Percentiles rank a stretch among this genome's conserved stretches.
phyloP scores from a whole-genome alignment of 2,113 vertebrate genomes.

The Mellivora capensis region DNA sequence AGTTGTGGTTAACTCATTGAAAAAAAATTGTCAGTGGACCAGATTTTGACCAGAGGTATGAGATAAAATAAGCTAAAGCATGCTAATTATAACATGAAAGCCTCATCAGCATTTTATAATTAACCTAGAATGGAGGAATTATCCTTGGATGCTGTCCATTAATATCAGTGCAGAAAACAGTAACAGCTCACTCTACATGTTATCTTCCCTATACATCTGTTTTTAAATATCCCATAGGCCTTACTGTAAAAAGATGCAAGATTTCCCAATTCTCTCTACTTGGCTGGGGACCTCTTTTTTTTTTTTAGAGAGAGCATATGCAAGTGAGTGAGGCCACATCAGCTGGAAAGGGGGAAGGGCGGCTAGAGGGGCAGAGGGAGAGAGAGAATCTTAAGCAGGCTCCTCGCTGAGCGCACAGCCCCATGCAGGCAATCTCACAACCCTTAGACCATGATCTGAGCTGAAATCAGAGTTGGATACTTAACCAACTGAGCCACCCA shows the following conservation, averaged over 20 bases:
- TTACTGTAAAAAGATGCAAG: background rate
- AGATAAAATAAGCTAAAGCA: background rate
- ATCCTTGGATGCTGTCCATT: conserved; percentile 22
- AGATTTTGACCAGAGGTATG: conserved; percentile 24
- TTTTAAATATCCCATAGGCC: conserved; percentile 12
- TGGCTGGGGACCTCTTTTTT: background rate
- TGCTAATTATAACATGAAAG: conserved; percentile 45
- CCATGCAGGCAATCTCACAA: background rate
- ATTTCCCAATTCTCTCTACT: conserved; percentile 5
- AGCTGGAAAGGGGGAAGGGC: background rate
- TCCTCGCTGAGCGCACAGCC: background rate
- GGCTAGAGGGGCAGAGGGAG: background rate
- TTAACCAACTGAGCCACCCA: background rate
- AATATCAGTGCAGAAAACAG: conserved; percentile 17
- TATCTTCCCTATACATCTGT: background rate
- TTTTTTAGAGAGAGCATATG: background rate
- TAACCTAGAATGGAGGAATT: conserved; percentile 9
- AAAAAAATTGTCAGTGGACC: background rate
- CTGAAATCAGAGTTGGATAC: background rate
- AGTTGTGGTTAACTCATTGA: background rate
- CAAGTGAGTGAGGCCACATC: background rate
- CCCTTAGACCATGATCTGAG: background rate
- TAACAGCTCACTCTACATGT: background rate
- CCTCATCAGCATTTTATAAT: conserved; percentile 44
- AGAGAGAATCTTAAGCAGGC: background rate